phyloP scores from a whole-genome alignment of 2,888 invertebrate genomes.

The Volucella inflata region DNA sequence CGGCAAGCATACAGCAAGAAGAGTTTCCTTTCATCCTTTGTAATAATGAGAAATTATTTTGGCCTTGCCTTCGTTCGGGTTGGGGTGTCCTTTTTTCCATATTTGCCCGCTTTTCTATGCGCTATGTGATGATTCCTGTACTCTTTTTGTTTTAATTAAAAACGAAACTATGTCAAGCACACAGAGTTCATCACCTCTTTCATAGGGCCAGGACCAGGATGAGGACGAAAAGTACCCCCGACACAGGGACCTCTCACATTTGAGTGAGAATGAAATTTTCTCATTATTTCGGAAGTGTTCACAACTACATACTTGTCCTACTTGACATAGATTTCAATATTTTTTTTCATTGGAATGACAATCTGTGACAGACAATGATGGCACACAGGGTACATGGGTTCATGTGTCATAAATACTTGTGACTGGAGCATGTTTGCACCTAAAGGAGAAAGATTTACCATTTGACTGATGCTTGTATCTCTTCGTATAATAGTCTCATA shows the following conservation, averaged over 20 bases:
- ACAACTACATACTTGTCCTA: conserved; percentile 67
- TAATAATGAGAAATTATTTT: conserved; percentile 68
- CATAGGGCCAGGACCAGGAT: no score
- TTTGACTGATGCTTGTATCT: conserved; percentile 38
- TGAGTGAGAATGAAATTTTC: conserved; percentile 66
- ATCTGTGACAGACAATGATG: conserved; percentile 25
- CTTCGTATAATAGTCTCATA: conserved; percentile 58
- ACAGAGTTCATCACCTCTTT: conserved; percentile 56
- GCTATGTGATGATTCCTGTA: conserved; percentile 21
- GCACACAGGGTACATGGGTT: conserved; percentile 11
- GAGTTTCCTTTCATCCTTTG: conserved; percentile 43
- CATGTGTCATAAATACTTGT: not conserved
- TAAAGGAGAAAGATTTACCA: conserved; percentile 28
- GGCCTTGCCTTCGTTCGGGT: conserved; percentile 18
- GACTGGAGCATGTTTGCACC: conserved; percentile 10
- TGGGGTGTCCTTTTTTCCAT: conserved; percentile 32
- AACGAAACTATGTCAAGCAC: conserved; percentile 71
- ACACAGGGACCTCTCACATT: conserved; percentile 47
- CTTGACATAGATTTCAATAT: conserved; percentile 69
- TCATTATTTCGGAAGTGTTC: conserved; percentile 72
- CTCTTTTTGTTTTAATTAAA: conserved; percentile 59
- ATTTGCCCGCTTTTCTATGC: conserved; percentile 9
- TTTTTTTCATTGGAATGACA: conserved; percentile 47
- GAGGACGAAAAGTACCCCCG: conserved; percentile 5
- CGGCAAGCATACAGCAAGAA: conserved; percentile 42